Evolutionary conservation across 2,113 vertebrate genomes (phyloP).

Genomic region (Orycteropus afer): DNA sequence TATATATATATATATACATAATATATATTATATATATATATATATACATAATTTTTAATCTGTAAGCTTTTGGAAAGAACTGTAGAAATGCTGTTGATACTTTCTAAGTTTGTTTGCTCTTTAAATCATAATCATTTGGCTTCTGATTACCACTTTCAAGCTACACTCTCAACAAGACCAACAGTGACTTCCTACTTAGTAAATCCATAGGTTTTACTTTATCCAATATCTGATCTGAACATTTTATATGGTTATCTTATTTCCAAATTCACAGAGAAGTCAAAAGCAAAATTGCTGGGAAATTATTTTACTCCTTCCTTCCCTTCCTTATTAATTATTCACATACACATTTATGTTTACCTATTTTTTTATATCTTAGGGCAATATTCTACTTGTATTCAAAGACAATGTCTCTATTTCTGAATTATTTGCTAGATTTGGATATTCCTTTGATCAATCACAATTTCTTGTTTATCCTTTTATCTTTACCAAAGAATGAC

Average conservation of each 20-base stretch:
- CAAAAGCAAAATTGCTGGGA: background rate
- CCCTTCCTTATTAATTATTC: background rate
- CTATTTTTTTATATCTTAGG: background rate
- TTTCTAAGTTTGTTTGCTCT: background rate
- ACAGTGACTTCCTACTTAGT: background rate
- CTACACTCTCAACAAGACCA: background rate
- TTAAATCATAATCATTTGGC: background rate
- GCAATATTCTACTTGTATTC: background rate
- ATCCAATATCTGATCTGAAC: background rate
- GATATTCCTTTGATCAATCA: background rate
- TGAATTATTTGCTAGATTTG: background rate
- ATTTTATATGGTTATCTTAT: background rate
- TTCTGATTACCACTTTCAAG: background rate
- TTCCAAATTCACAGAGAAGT: background rate
- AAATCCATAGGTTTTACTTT: background rate
- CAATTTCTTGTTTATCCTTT: background rate
- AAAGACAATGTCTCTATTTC: background rate
- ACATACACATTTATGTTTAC: background rate
- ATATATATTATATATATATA: background rate
- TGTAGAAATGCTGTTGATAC: background rate
- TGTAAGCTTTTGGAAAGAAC: background rate
- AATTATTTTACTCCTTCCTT: background rate
- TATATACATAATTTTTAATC: too few relatives aligned
- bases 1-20: too few relatives aligned
- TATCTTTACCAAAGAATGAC: background rate